Percentiles rank a stretch among this genome's conserved stretches.
phyloP scores from a whole-genome alignment of 2,888 invertebrate genomes.

The Pyrrhosoma nymphula region DNA sequence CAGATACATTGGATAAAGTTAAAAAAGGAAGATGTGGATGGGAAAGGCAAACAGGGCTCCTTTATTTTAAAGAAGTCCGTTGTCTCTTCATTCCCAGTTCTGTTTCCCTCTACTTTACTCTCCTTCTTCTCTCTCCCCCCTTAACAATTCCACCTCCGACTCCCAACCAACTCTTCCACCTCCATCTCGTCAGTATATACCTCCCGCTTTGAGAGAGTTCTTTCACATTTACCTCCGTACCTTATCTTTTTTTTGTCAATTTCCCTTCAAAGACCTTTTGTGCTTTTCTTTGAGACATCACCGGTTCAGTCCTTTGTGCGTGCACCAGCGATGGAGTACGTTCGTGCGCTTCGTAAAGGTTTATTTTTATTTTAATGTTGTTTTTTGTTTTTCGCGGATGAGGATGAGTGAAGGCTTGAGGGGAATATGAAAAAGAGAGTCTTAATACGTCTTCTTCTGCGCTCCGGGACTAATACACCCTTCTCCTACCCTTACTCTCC shows the following conservation, averaged over 20 bases:
- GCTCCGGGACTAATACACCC: not conserved
- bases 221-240: not conserved
- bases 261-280: slow-evolving; percentile 12
- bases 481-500: too few relatives aligned
- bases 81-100: not conserved
- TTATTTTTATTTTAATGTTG: not conserved
- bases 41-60: not conserved
- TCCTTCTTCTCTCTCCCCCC: not conserved
- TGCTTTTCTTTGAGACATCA: slow-evolving; percentile 5
- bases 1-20: too few relatives aligned
- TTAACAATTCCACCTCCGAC: not conserved
- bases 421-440: not conserved
- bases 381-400: not conserved
- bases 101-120: too few relatives aligned
- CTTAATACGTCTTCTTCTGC: not conserved
- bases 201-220: not conserved
- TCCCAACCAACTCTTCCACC: not conserved
- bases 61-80: not conserved
- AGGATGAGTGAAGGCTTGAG: not conserved
- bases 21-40: not conserved
- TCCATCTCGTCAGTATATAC: not conserved
- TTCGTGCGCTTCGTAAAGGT: not conserved
- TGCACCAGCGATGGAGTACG: not conserved
- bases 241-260: not conserved
- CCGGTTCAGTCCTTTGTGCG: not conserved